Conservation (phyloP, 2,113 vertebrate genomes). For the Megaceryle maxima region DNA sequence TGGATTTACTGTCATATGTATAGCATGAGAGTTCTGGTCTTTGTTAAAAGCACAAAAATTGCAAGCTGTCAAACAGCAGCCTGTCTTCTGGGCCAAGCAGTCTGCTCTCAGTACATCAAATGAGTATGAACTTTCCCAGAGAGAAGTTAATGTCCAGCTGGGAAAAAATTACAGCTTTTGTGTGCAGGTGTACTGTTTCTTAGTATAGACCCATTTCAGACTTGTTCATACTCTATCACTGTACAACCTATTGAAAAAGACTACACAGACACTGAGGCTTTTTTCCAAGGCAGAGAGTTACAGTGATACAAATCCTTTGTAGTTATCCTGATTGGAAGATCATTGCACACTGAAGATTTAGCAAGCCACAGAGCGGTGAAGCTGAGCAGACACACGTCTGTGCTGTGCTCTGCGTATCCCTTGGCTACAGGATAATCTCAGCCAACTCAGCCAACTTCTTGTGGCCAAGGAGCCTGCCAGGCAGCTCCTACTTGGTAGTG, state of each 20-base stretch:
- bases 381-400: not conserved
- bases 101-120: not conserved
- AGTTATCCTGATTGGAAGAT: not conserved
- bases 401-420: not conserved
- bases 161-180: not conserved
- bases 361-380: not conserved
- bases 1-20: not conserved
- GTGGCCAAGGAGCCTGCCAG: not conserved
- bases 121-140: not conserved
- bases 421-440: not conserved
- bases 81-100: not conserved
- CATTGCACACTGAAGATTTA: not conserved
- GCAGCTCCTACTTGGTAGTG: not conserved
- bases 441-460: not conserved
- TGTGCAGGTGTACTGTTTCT: not conserved
- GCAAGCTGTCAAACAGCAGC: not conserved
- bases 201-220: not conserved
- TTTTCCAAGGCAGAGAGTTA: not conserved
- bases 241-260: not conserved
- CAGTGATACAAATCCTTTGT: not conserved
- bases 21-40: not conserved
- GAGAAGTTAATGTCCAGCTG: not conserved
- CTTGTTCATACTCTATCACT: not conserved
- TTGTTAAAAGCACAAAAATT: not conserved
- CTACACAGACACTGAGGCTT: not conserved